A percentile compares a stretch with the other conserved stretches of the same genome.
Conservation (phyloP, 2,888 invertebrate genomes). For the Scaptomyza cyrtandrae region DNA sequence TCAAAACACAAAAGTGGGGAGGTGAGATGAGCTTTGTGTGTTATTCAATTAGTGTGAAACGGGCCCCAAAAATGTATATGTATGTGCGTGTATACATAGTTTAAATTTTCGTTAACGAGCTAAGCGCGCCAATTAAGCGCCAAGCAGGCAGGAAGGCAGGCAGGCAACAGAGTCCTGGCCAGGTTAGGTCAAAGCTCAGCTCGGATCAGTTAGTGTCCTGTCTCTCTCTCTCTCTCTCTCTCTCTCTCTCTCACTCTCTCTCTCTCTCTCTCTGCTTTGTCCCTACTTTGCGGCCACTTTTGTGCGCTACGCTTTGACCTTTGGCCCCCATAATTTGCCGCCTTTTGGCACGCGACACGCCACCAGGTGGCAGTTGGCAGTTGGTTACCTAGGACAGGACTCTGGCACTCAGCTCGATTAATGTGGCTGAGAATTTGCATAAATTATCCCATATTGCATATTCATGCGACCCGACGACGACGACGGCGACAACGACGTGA, state of each 20-base stretch:
- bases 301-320: conserved; percentile 61
- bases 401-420: conserved; percentile 77
- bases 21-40: conserved; percentile 31
- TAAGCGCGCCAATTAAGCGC: conserved; percentile 78
- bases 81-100: conserved; percentile 59
- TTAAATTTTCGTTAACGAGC: conserved; percentile 76
- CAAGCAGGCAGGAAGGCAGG: conserved; percentile 27
- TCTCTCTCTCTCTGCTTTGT: conserved; percentile 3
- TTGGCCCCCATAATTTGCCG: conserved; percentile 58
- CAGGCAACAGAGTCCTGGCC: neutral
- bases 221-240: neutral
- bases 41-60: conserved; percentile 70
- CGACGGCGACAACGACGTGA: conserved; percentile 52
- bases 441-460: conserved; percentile 85
- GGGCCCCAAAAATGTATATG: conserved; percentile 46
- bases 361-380: conserved; percentile 9
- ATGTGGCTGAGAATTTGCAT: conserved; percentile 83
- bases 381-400: neutral
- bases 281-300: conserved; percentile 66
- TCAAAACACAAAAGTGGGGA: neutral
- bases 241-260: neutral
- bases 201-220: neutral
- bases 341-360: conserved; percentile 63
- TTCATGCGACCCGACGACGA: conserved; percentile 76
- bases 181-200: neutral